These are phyloP conservation scores for Magallana nippona DNA, from an alignment of 2,888 invertebrate species.

Conservation along the genomic window DNA sequence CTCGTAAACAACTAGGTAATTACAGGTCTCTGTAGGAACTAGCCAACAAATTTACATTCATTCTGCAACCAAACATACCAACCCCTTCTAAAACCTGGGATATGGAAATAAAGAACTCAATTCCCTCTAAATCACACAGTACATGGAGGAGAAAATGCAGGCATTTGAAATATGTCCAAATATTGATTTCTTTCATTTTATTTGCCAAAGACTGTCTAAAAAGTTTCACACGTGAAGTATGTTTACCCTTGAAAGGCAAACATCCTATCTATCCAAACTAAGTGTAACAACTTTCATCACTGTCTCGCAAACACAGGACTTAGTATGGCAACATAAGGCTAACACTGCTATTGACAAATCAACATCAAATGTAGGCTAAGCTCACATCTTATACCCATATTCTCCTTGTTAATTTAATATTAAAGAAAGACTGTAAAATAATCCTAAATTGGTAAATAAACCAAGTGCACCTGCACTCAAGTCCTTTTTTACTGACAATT, in stretches of 20 bases:
- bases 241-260: conserved; percentile 11
- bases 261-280: background rate
- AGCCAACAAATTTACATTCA: background rate
- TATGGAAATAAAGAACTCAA: background rate
- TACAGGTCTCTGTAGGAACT: background rate
- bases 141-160: background rate
- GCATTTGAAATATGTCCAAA: conserved; percentile 22
- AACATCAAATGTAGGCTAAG: background rate
- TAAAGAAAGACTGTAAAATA: too few relatives aligned
- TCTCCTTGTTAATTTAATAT: too few relatives aligned
- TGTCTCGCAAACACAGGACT: conserved; percentile 1
- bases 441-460: too few relatives aligned
- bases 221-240: conserved; percentile 2
- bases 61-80: background rate
- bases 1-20: conserved; percentile 12
- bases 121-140: background rate
- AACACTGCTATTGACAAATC: background rate
- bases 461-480: too few relatives aligned
- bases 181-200: conserved; percentile 14
- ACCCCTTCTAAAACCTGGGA: background rate
- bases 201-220: background rate
- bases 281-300: conserved; percentile 8
- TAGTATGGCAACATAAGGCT: background rate
- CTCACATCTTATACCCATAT: background rate
- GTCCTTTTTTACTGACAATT: too few relatives aligned